These are phyloP conservation scores for Sebastes schlegelii DNA, from an alignment of 2,113 vertebrate species.

Conservation along the genomic window DNA sequence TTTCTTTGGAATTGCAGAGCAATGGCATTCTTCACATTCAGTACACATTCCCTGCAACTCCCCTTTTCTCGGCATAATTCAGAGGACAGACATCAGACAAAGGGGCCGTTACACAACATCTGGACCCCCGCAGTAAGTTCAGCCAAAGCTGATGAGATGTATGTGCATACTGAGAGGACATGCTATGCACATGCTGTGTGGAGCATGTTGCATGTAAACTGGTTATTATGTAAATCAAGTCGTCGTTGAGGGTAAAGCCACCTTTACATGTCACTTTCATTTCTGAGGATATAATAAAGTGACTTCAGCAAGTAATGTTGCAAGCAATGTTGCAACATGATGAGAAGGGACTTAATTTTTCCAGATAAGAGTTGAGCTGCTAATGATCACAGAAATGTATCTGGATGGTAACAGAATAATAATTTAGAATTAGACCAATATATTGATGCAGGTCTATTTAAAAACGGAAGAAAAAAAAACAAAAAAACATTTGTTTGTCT, in stretches of 20 bases:
- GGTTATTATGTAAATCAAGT: background rate
- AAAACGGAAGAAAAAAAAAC: background rate
- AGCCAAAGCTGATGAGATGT: constrained; percentile 14
- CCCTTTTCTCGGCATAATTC: constrained; percentile 37
- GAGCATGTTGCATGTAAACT: background rate
- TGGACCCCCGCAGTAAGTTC: constrained; percentile 34
- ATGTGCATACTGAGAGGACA: constrained; percentile 7
- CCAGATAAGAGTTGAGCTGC: background rate
- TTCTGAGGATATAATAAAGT: background rate
- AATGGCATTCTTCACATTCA: constrained; percentile 72
- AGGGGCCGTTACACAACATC: constrained; percentile 56
- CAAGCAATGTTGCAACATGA: background rate
- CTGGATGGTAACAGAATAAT: background rate
- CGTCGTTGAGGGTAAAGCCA: background rate
- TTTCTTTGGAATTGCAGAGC: constrained; percentile 51
- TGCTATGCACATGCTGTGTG: background rate
- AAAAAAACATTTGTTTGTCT: background rate
- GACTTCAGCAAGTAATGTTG: background rate
- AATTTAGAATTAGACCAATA: background rate
- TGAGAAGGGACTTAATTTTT: background rate
- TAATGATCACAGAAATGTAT: background rate
- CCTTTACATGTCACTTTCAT: background rate
- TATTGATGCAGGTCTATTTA: background rate
- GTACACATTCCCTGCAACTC: constrained; percentile 49
- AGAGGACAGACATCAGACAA: constrained; percentile 45